Evolutionary conservation across 2,888 invertebrate species (phyloP), one percentile per base, ranked within the genome.

Genomic region (Eupithecia pulchellata): DNA sequence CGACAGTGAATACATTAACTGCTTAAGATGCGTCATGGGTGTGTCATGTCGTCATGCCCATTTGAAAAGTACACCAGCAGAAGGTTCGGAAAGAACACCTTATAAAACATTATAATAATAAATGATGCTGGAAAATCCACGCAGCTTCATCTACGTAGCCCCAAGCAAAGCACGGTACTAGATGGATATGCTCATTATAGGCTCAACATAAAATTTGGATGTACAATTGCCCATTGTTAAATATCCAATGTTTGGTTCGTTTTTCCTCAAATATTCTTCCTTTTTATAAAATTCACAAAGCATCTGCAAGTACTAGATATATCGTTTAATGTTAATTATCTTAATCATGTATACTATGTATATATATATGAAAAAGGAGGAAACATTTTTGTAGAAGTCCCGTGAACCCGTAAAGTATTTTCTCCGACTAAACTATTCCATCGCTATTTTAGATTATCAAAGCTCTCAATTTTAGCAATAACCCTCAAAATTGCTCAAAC

Each of bases 151-250:
- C n/a, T n/a, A n/a, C n/a, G n/a, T n/a, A n/a, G n/a, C n/a, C n/a
- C n/a, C n/a, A n/a, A n/a, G n/a, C n/a, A n/a, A n/a, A n/a, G n/a
- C n/a, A n/a, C n/a, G n/a, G n/a, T n/a, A n/a, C n/a, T n/a, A n/a
- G n/a, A n/a, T n/a, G n/a, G n/a, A n/a, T n/a, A n/a, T n/a, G n/a
- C n/a, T 27, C 14, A 27, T 27, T 13, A 27, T 13, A 27, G 20
- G 14, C 27, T 55, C 14, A 76, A 73, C 75, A 75, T 70, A 71
- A 74, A 65, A 70, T 73, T 74, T 69, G 70, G 75, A 74, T 75
- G 74, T 77, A 70, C 75, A 17, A 39, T 39, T 74, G 74, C 70
- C 75, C 69, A 77, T 78, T 79, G 77, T 77, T 76, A 73, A 74
- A 66, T 67, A 69, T 78, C 72, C 75, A 76, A 77, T 78, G 73